Conservation (phyloP, 2,113 vertebrate genomes). For the Trematocara nigrifrons region DNA sequence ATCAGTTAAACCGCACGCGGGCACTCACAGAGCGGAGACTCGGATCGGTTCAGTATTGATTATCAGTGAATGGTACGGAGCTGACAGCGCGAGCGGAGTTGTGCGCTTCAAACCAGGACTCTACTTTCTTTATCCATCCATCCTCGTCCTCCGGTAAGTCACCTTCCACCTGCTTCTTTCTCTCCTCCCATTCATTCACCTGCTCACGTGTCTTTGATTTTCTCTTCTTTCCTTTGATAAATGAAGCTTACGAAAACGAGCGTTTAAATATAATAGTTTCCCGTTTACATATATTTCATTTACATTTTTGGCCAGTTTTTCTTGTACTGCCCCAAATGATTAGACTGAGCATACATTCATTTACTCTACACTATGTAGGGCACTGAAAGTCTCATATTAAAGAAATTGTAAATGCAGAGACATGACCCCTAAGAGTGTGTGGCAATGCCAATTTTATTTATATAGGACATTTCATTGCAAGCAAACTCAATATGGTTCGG, state of each 20-base stretch:
- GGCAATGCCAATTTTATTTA: background rate
- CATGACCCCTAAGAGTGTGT: background rate
- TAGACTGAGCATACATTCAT: background rate
- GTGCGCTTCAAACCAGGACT: slow-evolving; percentile 19
- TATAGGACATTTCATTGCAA: background rate
- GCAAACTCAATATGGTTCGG: background rate
- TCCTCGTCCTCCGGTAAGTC: slow-evolving; percentile 40
- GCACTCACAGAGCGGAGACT: background rate
- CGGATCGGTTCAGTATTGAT: background rate
- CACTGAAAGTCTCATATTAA: background rate
- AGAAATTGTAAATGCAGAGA: background rate
- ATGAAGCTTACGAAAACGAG: background rate
- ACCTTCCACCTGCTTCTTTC: background rate
- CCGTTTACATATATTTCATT: background rate
- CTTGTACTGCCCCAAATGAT: background rate
- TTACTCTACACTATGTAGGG: background rate
- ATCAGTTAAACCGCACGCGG: background rate
- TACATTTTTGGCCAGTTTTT: background rate
- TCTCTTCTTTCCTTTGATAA: background rate
- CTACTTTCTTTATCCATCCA: slow-evolving; percentile 44
- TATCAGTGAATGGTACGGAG: background rate
- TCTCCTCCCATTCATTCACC: background rate
- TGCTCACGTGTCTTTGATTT: background rate
- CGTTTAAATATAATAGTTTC: background rate
- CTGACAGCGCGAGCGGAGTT: slow-evolving; percentile 10